phyloP scores from a whole-genome alignment of 2,888 invertebrate species.

The Vanessa cardui region DNA sequence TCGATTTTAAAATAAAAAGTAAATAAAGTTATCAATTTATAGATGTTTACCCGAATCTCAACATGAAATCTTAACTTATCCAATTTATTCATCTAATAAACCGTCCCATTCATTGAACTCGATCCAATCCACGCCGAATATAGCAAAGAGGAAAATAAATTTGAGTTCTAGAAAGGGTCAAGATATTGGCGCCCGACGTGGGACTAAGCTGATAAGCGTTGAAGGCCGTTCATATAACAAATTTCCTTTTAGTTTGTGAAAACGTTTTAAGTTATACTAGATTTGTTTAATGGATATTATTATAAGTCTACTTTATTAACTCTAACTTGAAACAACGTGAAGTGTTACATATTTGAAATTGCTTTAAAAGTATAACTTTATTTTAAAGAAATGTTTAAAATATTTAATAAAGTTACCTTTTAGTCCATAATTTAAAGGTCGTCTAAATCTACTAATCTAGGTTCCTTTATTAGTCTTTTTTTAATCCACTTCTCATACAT shows the following conservation, averaged over 20 bases:
- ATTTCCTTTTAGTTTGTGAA: conserved; percentile 9
- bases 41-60: neutral
- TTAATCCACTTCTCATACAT: no score
- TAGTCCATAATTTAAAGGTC: no score
- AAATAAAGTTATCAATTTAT: no score
- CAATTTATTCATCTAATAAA: neutral
- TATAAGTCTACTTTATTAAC: neutral
- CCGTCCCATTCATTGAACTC: neutral
- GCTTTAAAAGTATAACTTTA: neutral
- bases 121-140: neutral
- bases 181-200: conserved; percentile 41
- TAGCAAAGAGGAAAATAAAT: neutral
- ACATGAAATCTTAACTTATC: neutral
- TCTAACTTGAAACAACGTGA: neutral
- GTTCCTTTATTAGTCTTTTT: no score
- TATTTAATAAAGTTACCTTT: no score
- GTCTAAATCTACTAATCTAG: no score
- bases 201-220: conserved; percentile 16
- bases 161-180: neutral
- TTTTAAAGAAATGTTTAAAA: neutral
- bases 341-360: neutral
- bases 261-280: neutral
- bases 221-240: neutral
- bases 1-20: no score
- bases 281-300: neutral